A percentile compares a stretch with the other conserved stretches of the same genome.
phyloP scores from a whole-genome alignment of 1,140 invertebrate species.

The Palaemon carinicauda region DNA sequence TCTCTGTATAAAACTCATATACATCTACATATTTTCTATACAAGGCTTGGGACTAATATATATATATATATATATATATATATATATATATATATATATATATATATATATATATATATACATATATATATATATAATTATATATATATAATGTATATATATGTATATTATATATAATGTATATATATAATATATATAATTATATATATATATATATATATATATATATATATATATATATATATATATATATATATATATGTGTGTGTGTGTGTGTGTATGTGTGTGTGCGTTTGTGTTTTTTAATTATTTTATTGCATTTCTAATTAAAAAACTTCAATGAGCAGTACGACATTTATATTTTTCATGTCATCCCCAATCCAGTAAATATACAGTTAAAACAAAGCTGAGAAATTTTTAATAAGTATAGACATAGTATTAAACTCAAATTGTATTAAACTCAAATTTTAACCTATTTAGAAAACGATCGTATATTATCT shows the following conservation, averaged over 20 bases:
- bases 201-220: neutral
- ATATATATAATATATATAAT: neutral
- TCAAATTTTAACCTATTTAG: too few relatives aligned
- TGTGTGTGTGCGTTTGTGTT: neutral
- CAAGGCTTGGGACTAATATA: too few relatives aligned
- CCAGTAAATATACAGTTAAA: too few relatives aligned
- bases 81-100: neutral
- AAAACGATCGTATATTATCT: too few relatives aligned
- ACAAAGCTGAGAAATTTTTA: too few relatives aligned
- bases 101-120: neutral
- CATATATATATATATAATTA: neutral
- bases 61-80: neutral
- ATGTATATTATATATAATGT: neutral
- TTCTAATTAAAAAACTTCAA: neutral
- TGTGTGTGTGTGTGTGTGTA: neutral
- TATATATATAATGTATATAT: neutral
- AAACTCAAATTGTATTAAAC: too few relatives aligned
- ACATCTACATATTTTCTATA: too few relatives aligned
- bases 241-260: neutral
- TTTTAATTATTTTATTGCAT: too few relatives aligned
- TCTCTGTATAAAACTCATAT: too few relatives aligned
- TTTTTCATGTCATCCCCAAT: neutral
- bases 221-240: neutral
- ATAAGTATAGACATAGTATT: too few relatives aligned
- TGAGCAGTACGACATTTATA: neutral